phyloP scores from a whole-genome alignment of 1,140 invertebrate genomes.

The Heterodera schachtii region DNA sequence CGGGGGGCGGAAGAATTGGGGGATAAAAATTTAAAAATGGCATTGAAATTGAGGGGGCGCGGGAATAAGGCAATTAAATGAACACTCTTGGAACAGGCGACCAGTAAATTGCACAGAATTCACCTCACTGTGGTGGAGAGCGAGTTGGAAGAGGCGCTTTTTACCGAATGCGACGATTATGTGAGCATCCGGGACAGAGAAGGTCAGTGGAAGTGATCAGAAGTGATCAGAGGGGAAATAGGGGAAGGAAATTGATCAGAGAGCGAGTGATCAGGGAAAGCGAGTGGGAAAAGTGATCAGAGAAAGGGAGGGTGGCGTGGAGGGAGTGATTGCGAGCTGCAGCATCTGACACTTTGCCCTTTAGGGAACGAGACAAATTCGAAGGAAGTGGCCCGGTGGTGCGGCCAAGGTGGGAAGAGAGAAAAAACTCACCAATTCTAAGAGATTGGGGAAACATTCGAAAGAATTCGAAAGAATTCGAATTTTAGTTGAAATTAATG shows the following conservation, averaged over 20 bases:
- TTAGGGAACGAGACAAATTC: slow-evolving; percentile 33
- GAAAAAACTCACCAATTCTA: too few relatives aligned
- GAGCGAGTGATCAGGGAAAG: neutral
- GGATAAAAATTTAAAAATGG: too few relatives aligned
- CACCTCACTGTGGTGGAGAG: slow-evolving; percentile 43
- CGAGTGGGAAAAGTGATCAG: neutral
- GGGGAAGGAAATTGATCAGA: too few relatives aligned
- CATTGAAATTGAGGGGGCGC: too few relatives aligned
- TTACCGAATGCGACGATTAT: slow-evolving; percentile 53
- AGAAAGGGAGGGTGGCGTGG: neutral
- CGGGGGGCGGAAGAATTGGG: too few relatives aligned
- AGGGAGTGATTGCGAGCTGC: neutral
- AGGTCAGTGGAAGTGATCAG: slow-evolving; percentile 7
- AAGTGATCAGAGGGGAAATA: neutral
- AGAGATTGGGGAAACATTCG: neutral
- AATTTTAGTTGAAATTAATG: too few relatives aligned
- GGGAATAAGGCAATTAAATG: neutral
- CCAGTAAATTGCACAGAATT: slow-evolving; percentile 37
- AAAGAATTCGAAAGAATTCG: too few relatives aligned
- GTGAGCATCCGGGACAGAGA: slow-evolving; percentile 41
- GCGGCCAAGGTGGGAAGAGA: slow-evolving; percentile 33
- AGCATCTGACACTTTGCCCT: neutral
- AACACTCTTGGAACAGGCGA: slow-evolving; percentile 21
- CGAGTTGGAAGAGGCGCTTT: slow-evolving; percentile 48
- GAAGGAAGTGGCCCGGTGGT: slow-evolving; percentile 44